Percentiles rank a stretch among this genome's conserved stretches.
Evolutionary conservation across 2,113 vertebrate species (phyloP).

Genomic region (Solea solea): DNA sequence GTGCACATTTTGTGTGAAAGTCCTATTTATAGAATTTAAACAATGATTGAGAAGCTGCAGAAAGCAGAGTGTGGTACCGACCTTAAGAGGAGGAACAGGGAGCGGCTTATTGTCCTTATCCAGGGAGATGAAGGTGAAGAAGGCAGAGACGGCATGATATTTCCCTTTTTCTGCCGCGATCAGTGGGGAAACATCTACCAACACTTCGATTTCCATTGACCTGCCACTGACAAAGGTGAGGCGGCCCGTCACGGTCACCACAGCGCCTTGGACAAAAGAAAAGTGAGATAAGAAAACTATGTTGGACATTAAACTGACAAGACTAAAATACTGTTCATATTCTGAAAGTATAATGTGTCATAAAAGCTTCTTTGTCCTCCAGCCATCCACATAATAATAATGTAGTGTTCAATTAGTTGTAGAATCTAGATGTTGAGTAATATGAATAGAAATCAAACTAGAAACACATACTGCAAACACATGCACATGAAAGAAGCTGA

Average conservation of each 20-base stretch:
- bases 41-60: no score
- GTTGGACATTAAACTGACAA: background rate
- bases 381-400: background rate
- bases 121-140: conserved; percentile 95
- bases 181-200: conserved; percentile 89
- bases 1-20: no score
- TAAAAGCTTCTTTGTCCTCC: background rate
- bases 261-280: conserved; percentile 82
- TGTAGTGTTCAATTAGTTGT: no score
- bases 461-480: no score
- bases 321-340: no score
- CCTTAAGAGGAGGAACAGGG: conserved; percentile 89
- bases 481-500: background rate
- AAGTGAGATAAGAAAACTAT: background rate
- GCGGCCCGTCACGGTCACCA: conserved; percentile 92
- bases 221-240: conserved; percentile 95
- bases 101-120: conserved; percentile 88
- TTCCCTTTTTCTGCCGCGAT: conserved; percentile 80
- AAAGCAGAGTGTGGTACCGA: conserved; percentile 68
- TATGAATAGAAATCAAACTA: no score
- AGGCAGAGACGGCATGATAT: conserved; percentile 91
- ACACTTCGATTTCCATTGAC: conserved; percentile 97
- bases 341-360: no score
- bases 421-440: no score
- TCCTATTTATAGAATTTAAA: no score